phyloP scores from a whole-genome alignment of 2,113 vertebrate species.

The Saimiri boliviensis region DNA sequence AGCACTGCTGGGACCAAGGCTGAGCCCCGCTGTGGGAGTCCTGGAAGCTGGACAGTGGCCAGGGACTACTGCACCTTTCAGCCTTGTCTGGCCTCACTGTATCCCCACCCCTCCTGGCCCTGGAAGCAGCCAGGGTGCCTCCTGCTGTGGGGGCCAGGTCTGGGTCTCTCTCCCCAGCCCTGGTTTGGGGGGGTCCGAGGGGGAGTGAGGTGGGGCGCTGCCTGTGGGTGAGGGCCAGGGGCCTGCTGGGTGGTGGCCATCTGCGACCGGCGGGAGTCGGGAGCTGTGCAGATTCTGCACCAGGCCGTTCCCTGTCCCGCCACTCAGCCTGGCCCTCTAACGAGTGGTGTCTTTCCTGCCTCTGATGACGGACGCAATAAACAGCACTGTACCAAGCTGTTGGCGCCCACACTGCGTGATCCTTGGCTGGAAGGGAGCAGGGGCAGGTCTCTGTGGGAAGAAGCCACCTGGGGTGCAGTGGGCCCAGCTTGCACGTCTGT shows the following conservation, averaged over 20 bases:
- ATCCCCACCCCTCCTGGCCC: neutral
- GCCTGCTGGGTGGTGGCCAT: neutral
- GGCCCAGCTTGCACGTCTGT: neutral
- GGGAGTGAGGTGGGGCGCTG: neutral
- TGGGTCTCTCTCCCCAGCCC: neutral
- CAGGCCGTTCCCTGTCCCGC: neutral
- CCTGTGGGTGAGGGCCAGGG: neutral
- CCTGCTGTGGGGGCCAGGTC: neutral
- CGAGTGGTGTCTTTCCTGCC: neutral
- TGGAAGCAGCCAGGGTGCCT: neutral
- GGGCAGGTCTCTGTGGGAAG: fast-evolving
- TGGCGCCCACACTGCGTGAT: neutral
- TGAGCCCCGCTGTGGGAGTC: neutral
- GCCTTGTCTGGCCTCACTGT: neutral
- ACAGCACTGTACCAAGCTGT: neutral
- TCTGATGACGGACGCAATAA: conserved; percentile 55
- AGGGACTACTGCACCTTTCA: neutral
- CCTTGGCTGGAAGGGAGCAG: too few species aligned
- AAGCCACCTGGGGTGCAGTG: neutral
- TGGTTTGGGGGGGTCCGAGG: neutral
- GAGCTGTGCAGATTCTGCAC: neutral
- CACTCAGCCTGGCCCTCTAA: neutral
- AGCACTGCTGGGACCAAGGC: neutral
- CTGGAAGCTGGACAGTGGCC: neutral
- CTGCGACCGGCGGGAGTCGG: neutral